phyloP scores from a whole-genome alignment of 2,888 invertebrate species.

The Digitonthophagus gazella region DNA sequence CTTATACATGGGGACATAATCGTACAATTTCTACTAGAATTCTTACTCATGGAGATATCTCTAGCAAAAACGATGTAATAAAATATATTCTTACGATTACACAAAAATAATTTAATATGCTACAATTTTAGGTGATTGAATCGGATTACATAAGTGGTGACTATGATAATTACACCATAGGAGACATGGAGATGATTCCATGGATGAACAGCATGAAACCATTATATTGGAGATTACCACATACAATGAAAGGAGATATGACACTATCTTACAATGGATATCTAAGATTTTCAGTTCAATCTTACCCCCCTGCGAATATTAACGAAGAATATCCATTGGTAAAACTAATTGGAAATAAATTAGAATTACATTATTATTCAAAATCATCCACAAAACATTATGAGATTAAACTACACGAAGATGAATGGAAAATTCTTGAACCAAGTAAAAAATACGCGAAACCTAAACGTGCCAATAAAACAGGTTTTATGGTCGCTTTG shows the following conservation, averaged over 20 bases:
- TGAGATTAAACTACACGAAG: constrained; percentile 69
- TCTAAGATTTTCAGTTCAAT: constrained; percentile 70
- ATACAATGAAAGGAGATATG: constrained; percentile 80
- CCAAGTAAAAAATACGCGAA: background rate
- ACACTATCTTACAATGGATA: constrained; percentile 90
- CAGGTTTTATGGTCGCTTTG: constrained; percentile 85
- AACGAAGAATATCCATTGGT: constrained; percentile 62
- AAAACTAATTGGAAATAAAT: constrained; percentile 73
- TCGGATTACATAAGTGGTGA: constrained; percentile 56
- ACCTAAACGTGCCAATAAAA: constrained; percentile 15
- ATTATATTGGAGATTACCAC: constrained; percentile 80
- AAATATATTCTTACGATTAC: background rate
- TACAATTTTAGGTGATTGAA: constrained; percentile 19
- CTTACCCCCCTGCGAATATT: constrained; percentile 45
- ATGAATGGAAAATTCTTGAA: constrained; percentile 62
- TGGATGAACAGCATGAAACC: constrained; percentile 50
- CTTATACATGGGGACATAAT: constrained; percentile 79
- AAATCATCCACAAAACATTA: constrained; percentile 48
- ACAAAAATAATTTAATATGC: background rate
- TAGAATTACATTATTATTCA: constrained; percentile 49
- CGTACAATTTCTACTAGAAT: constrained; percentile 54
- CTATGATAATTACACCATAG: constrained; percentile 55
- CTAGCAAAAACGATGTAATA: background rate
- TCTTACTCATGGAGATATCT: constrained; percentile 1
- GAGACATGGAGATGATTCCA: constrained; percentile 56